These are phyloP conservation scores for Dipodomys merriami DNA, from an alignment of 2,113 vertebrate species.

Conservation along the genomic window DNA sequence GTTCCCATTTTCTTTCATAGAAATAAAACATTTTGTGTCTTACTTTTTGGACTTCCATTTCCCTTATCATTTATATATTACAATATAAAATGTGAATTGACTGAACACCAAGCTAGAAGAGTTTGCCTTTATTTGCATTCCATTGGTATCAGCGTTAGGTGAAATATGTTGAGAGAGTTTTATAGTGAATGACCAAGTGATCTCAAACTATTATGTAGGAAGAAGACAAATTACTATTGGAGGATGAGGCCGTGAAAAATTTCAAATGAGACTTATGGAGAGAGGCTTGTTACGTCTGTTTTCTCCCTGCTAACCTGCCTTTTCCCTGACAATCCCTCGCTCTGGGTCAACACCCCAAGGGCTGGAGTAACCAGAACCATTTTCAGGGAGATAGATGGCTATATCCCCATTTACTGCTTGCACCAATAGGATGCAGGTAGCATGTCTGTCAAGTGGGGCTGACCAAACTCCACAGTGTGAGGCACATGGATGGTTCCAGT, in stretches of 20 bases:
- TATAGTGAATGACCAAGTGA: neutral
- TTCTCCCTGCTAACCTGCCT: conserved; percentile 54
- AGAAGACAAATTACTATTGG: neutral
- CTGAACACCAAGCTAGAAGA: neutral
- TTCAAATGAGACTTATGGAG: neutral
- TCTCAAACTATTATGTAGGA: neutral
- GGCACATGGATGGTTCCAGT: conserved; percentile 78
- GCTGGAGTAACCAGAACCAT: conserved; percentile 74
- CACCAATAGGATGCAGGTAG: conserved; percentile 74
- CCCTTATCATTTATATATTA: neutral
- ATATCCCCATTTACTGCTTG: conserved; percentile 70
- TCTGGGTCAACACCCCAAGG: conserved; percentile 74
- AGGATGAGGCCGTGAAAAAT: neutral
- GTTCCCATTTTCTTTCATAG: neutral
- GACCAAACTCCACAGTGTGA: conserved; percentile 72
- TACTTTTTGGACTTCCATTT: neutral
- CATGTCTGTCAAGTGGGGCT: conserved; percentile 73
- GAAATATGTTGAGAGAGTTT: neutral
- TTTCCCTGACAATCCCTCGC: conserved; percentile 56
- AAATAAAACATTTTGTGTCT: neutral
- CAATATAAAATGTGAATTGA: neutral
- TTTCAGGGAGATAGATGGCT: conserved; percentile 81
- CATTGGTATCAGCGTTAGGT: neutral
- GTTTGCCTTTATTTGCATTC: neutral
- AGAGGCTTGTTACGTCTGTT: neutral